phyloP scores from a whole-genome alignment of 2,797 vertebrate species.

The Streptopelia turtur region DNA sequence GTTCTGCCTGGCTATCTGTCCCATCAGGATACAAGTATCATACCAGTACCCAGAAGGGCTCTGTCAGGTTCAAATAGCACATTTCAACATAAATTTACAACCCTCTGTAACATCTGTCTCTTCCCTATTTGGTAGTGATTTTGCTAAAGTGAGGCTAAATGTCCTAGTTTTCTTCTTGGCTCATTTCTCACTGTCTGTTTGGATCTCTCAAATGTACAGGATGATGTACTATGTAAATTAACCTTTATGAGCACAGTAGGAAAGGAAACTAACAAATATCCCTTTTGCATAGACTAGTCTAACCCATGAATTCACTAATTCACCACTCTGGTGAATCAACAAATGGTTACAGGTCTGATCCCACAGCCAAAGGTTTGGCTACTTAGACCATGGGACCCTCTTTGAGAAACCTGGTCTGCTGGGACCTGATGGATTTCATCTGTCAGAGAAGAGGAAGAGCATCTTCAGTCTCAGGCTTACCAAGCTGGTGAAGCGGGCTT shows the following conservation, averaged over 20 bases:
- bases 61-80: not conserved
- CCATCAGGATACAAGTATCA: not conserved
- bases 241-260: not conserved
- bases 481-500: too few species aligned
- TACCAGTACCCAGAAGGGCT: not conserved
- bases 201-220: not conserved
- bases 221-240: rapidly evolving
- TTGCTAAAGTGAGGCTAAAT: not conserved
- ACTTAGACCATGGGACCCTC: too few species aligned
- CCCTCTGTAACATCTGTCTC: not conserved
- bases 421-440: too few species aligned
- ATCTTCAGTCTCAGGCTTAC: too few species aligned
- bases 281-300: not conserved
- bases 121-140: not conserved
- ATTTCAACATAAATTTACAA: not conserved
- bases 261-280: not conserved
- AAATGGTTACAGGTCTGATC: too few species aligned
- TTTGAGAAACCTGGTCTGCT: too few species aligned
- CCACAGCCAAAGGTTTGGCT: too few species aligned
- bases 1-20: not conserved
- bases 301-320: not conserved
- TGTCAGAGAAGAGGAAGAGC: too few species aligned
- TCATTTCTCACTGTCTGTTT: not conserved
- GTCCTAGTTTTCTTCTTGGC: not conserved
- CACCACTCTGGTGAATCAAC: not conserved